Evolutionary conservation across 2,888 invertebrate genomes (phyloP), one percentile per base, ranked within the genome.

Genomic region (Leptopilina syphax): DNA sequence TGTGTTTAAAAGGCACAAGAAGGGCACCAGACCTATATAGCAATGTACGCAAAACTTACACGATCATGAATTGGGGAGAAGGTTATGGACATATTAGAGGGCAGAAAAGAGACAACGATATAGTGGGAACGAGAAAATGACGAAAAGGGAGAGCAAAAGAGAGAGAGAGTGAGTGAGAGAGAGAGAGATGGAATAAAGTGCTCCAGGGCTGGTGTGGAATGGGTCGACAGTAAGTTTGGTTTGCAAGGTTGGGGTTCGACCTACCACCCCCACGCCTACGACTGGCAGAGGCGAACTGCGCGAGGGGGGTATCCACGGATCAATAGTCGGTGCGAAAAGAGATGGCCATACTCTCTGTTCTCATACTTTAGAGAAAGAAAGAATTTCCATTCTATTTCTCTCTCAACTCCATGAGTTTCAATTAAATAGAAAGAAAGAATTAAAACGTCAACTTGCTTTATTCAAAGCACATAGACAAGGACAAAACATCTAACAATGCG

Each of bases 221-320:
- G 79, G 77, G 81, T 81, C 81, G 81, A 81, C 57, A 10, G 63
- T 24, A 24, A 77, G 73, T 77, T 77, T 77, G 77, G 80, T 73
- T 80, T 77, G 77, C 79, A 73, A 77, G 80, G 81, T 80, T 81
- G 81, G 82, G 80, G 81, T 84, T 82, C 81, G 80, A 81, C 77
- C 79, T 80, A 76, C 79, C 79, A 63, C 76, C 44, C 81, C 77
- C 81, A 77, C 76, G 78, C 76, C 78, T 73, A 68, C 79, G n/a
- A 73, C 76, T 24, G 80, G 70, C 78, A 57, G 82, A 65, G 82
- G 84, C 81, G 83, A 80, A 83, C 84, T 83, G 84, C 81, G 85
- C 82, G 84, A 81, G 81, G 73, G 44, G 83, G 80, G 79, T 81
- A 85, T 85, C 84, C 83, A 77, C 83, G 87, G 88, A 88, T 88